Base-by-base conservation (phyloP, 37 sponge, comb jelly and placozoan genomes). In the Ephydatia muelleri region DNA sequence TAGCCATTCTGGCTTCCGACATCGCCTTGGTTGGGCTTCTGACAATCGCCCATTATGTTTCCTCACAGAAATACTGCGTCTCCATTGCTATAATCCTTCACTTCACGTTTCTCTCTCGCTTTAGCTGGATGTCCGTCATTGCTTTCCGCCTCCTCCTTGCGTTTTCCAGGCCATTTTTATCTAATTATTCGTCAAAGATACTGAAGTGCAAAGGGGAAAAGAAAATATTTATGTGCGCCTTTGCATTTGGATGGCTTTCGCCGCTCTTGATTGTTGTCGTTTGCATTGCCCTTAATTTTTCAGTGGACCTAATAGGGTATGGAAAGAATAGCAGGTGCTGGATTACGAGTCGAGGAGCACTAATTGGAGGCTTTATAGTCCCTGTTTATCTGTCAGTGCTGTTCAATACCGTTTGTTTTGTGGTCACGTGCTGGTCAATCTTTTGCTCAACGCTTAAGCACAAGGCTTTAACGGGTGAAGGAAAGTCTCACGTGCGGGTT, bases 51-150 rank as follows among this genome's bases (percentile, higher is more conserved):
- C n/a, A 27, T 5, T 65, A 66, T 11, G 4, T 65, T 21, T 68
- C 9, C 2, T 67, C n/a, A 0, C 23, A 21, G 3, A 23, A 65
- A 1, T 64, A 84, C 25, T 89, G 90, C 31, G 29, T 36, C 5
- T 30, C 70, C 9, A 69, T 83, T 6, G 90, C 80, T 23, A 72
- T 89, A 5, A 33, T 74, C 34, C 80, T 89, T 5, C 90, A 90
- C 38, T 85, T 72, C 86, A 67, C 57, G 19, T 85, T 77, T 66
- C 82, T 90, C 26, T 72, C 80, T 49, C 86, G 84, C 36, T 85
- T 90, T 65, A 64, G 23, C 13, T 90, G 90, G 90, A 90, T 81
- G 86, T 77, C 68, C 30, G 36, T 90, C 21, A 66, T 90, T 66
- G 68, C 75, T 21, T 29, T 75, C 5, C 66, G 85, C 3, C 32